Evolutionary conservation across 2,888 invertebrate species (phyloP), one percentile per base, ranked within the genome.

Genomic region (Diarsia mendica): DNA sequence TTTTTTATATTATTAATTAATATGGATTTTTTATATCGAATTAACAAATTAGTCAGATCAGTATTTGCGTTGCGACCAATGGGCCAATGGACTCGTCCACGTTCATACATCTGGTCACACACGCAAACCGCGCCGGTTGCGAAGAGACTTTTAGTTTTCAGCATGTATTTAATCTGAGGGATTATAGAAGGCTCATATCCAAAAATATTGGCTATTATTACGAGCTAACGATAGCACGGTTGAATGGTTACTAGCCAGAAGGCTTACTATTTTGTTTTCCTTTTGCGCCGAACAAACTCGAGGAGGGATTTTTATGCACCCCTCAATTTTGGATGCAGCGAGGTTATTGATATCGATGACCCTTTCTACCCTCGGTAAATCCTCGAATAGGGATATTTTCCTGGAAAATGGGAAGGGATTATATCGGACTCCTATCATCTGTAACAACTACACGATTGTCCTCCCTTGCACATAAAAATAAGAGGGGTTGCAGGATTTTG

Each of bases 361-460:
- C 23, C 33, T 23, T 51, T 67, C 13, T 44, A 49, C 33, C 46
- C 3, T 46, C 20, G 49, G 20, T 23, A 68, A 69, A 77, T 77
- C 51, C 44, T 63, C 53, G 6, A 10, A 76, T 23, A 18, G 11
- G 3, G 15, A 28, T 39, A 44, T 15, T 28, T 20, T 63, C 8
- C 13, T 13, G 18, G 39, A 13, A 44, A n/a, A 55, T 48, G 20
- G 1, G 11, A 15, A 64, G 63, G 71, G 71, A 77, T 77, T 77
- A 77, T 55, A 10, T 71, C 23, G 63, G 20, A 33, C 20, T 71
- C 44, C 63, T 64, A 77, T 77, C 53, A 55, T 71, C 15, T 33
- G 44, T 64, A 58, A 77, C 44, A 49, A 64, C 58, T 60, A 60
- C 63, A 23, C 71, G 44, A 64, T 78, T 78, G 71, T 64, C 53